phyloP scores from a whole-genome alignment of 2,113 vertebrate species.

The Bos javanicus region DNA sequence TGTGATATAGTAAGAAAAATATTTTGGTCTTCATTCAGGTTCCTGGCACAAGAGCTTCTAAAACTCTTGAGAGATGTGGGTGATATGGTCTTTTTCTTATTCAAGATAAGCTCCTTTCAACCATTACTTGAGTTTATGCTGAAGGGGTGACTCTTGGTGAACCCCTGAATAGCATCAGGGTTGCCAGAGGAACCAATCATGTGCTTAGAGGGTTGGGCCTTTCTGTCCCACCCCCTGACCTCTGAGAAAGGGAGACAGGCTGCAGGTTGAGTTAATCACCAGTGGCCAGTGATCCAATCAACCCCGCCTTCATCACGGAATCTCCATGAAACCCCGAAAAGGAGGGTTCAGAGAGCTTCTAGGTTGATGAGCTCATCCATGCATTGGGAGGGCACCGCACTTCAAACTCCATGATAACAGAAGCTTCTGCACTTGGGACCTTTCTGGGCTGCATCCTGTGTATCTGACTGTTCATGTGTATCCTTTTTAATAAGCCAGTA shows the following conservation, averaged over 20 bases:
- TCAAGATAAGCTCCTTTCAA: not conserved
- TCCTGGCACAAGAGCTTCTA: not conserved
- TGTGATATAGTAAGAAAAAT: not conserved
- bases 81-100: not conserved
- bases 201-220: not conserved
- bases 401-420: not conserved
- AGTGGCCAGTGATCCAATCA: not conserved
- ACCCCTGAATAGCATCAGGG: not conserved
- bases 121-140: not conserved
- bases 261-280: not conserved
- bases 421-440: not conserved
- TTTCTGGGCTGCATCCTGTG: not conserved
- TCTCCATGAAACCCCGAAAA: not conserved
- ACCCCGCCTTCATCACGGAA: rapidly evolving
- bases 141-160: not conserved
- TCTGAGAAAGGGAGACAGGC: not conserved
- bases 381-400: not conserved
- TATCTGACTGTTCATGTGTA: not conserved
- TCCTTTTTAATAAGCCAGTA: not conserved
- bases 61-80: not conserved
- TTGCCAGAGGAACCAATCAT: not conserved
- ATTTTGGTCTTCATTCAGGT: not conserved
- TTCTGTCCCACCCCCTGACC: not conserved
- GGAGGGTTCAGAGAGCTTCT: not conserved
- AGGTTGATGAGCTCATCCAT: not conserved